Percentiles rank a stretch among this genome's conserved stretches.
Evolutionary conservation across 2,888 invertebrate genomes (phyloP).

Genomic region (Cantharis flavilabris): DNA sequence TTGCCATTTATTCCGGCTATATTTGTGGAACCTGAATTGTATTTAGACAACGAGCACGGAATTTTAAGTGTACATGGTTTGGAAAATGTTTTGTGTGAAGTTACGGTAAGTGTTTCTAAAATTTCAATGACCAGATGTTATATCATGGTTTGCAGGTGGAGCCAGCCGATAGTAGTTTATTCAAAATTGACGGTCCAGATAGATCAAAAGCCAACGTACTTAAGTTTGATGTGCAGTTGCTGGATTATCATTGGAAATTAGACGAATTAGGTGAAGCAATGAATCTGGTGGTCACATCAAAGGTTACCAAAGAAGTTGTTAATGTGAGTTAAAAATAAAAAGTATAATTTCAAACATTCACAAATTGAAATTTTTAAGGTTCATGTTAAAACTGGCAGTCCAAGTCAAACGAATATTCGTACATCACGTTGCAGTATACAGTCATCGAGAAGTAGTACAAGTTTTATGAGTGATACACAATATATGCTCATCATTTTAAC

Average conservation of each 20-base stretch:
- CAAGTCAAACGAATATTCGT: conserved; percentile 28
- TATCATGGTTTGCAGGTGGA: conserved; percentile 42
- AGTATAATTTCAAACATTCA: background rate
- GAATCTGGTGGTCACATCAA: conserved; percentile 47
- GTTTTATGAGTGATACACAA: background rate
- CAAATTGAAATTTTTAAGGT: conserved; percentile 22
- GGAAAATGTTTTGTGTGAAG: conserved; percentile 60
- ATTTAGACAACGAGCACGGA: conserved; percentile 34
- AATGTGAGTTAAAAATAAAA: conserved; percentile 34
- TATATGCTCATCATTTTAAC: conserved; percentile 34
- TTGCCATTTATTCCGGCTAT: conserved; percentile 52
- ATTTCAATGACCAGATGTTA: background rate
- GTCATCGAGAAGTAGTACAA: background rate
- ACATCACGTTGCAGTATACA: background rate
- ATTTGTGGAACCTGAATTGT: conserved; percentile 41
- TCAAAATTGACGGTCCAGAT: conserved; percentile 41
- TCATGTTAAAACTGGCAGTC: conserved; percentile 30
- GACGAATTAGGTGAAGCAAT: conserved; percentile 49
- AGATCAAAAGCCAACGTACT: conserved; percentile 36
- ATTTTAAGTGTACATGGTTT: conserved; percentile 59
- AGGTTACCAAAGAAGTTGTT: conserved; percentile 46
- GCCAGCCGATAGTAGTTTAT: conserved; percentile 47
- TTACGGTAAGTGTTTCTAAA: conserved; percentile 53
- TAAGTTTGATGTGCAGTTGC: conserved; percentile 44
- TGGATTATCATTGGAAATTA: conserved; percentile 54